Evolutionary conservation across 2,113 vertebrate species (phyloP).

Genomic region (Burhinus bistriatus): DNA sequence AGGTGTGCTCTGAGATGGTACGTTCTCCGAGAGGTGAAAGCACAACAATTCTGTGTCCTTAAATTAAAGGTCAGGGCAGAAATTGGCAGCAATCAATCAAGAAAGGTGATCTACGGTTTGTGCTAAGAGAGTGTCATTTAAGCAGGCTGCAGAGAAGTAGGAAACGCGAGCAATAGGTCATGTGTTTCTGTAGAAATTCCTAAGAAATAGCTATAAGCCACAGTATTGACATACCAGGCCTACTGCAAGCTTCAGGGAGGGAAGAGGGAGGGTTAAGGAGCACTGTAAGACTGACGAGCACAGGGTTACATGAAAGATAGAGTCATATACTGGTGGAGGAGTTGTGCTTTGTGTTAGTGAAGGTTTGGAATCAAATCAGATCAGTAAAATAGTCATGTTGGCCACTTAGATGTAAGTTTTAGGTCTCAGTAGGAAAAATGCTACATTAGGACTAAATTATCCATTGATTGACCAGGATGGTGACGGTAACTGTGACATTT

Average conservation of each 20-base stretch:
- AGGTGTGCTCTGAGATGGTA: neutral
- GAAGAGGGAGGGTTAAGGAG: neutral
- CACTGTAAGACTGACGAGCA: neutral
- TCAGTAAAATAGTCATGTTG: neutral
- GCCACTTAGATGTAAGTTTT: neutral
- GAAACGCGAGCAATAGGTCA: neutral
- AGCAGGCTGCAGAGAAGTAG: neutral
- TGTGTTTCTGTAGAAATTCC: neutral
- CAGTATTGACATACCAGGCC: accelerated
- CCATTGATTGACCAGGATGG: neutral
- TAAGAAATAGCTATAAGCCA: neutral
- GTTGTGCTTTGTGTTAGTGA: neutral
- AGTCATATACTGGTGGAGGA: neutral
- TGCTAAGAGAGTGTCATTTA: neutral
- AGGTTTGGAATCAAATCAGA: neutral
- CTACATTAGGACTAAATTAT: neutral
- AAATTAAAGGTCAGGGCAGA: neutral
- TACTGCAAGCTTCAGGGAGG: neutral
- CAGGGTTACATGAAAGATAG: neutral
- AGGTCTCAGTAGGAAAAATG: neutral
- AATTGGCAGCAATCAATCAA: accelerated
- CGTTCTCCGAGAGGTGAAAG: neutral
- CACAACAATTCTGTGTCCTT: neutral
- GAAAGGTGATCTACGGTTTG: neutral
- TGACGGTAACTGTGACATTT: neutral